Percentiles rank a stretch among this genome's conserved stretches.
Evolutionary conservation across 2,797 vertebrate species (phyloP).

Genomic region (Vespertilio murinus): DNA sequence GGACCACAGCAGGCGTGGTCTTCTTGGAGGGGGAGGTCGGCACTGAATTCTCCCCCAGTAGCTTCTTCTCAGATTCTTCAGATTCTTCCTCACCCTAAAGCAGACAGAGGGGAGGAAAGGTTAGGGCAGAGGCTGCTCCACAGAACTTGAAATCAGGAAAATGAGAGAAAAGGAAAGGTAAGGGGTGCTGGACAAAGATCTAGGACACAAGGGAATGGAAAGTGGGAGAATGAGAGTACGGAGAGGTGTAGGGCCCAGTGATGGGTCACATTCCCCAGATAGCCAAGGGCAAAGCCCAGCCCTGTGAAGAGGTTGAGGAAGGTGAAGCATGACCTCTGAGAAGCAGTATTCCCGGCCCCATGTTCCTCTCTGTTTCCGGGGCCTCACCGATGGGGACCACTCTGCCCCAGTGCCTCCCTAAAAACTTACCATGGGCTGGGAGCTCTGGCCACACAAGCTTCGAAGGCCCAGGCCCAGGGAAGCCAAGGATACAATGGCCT

Average conservation of each 20-base stretch:
- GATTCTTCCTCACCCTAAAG: conserved; percentile 38
- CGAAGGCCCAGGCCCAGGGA: conserved; percentile 38
- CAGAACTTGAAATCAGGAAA: background rate
- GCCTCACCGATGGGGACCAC: fast-evolving
- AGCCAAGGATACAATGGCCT: background rate
- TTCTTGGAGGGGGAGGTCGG: conserved; percentile 17
- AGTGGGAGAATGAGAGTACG: fast-evolving
- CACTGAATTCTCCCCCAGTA: conserved; percentile 35
- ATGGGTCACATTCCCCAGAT: background rate
- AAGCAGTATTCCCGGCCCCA: fast-evolving
- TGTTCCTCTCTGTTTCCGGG: background rate
- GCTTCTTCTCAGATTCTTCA: conserved; percentile 35
- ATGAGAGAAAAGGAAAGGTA: background rate
- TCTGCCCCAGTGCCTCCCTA: background rate
- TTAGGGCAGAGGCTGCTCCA: background rate
- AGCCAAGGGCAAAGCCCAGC: fast-evolving
- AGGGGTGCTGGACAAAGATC: background rate
- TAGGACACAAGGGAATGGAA: no score
- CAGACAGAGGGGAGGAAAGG: background rate
- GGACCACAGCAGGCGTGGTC: background rate
- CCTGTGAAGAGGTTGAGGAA: background rate
- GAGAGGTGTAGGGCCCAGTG: background rate
- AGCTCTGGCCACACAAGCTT: background rate
- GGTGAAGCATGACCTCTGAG: no score
- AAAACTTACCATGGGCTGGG: background rate